Conservation (phyloP, 30 jellyfish, hydroid and myxozoan species). For the Hydra vulgaris region DNA sequence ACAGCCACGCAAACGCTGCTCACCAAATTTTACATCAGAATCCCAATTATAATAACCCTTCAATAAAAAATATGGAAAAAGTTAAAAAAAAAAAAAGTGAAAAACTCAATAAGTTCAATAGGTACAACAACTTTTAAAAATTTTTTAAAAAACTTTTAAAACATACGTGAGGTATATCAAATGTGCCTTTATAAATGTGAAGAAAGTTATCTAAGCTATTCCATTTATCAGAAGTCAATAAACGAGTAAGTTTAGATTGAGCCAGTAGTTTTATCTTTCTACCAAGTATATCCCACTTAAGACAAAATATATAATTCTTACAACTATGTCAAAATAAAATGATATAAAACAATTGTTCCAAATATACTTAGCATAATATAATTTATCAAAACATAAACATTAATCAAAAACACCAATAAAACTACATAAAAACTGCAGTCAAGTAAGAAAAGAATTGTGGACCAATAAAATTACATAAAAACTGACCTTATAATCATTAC, state of each 20-base stretch:
- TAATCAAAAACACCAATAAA: no score
- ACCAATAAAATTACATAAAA: no score
- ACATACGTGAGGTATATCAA: conserved; percentile 63
- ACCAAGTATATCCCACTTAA: conserved; percentile 83
- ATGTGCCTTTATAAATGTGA: conserved; percentile 78
- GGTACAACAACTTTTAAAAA: no score
- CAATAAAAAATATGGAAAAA: not conserved
- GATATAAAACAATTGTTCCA: no score
- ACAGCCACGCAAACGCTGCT: conserved; percentile 75
- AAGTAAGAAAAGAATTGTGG: no score
- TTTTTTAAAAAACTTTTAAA: not conserved
- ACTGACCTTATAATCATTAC: conserved; percentile 83
- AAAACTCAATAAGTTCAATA: no score
- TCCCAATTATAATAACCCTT: conserved; percentile 83
- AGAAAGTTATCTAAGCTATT: conserved; percentile 53
- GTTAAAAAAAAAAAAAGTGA: no score
- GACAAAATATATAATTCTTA: no score
- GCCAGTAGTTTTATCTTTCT: conserved; percentile 66
- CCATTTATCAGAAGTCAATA: conserved; percentile 69
- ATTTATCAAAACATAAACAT: no score
- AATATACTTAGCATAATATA: no score
- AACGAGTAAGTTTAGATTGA: conserved; percentile 49
- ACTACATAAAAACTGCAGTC: no score
- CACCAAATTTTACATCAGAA: conserved; percentile 77
- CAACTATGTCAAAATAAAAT: no score